Evolutionary conservation across 2,113 vertebrate genomes (phyloP).

Genomic region (Hippocampus guttulatus): DNA sequence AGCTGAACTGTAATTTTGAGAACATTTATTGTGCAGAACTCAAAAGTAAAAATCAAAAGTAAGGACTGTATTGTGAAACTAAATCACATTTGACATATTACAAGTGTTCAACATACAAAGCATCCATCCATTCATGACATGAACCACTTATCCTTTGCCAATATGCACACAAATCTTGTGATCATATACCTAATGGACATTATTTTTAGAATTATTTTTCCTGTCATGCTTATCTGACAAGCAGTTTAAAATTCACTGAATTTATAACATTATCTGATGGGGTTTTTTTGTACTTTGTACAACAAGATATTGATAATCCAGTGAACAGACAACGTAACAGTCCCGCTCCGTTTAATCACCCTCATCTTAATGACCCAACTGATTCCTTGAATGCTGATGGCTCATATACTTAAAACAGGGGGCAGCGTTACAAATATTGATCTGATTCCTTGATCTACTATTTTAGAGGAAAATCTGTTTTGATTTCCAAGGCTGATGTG

Average conservation of each 20-base stretch:
- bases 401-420: slow-evolving; percentile 40
- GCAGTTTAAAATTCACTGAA: background rate
- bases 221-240: slow-evolving; percentile 13
- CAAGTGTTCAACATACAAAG: too few species aligned
- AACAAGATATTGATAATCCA: background rate
- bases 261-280: background rate
- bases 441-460: slow-evolving; percentile 27
- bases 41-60: too few species aligned
- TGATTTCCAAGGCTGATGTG: slow-evolving; percentile 17
- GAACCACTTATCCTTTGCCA: too few species aligned
- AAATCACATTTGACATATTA: too few species aligned
- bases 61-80: too few species aligned
- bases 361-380: slow-evolving; percentile 10
- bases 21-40: too few species aligned
- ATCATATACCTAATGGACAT: background rate
- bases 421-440: slow-evolving; percentile 28
- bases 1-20: too few species aligned
- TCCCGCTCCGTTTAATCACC: slow-evolving; percentile 8
- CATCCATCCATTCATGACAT: too few species aligned
- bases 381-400: slow-evolving; percentile 48
- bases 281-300: slow-evolving; percentile 2
- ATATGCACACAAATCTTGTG: background rate
- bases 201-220: slow-evolving; percentile 19
- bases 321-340: slow-evolving; percentile 2
- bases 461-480: slow-evolving; percentile 16